Evolutionary conservation across 2,113 vertebrate species (phyloP), one percentile per base, ranked within the genome.

Genomic region (Larimichthys polyactis): DNA sequence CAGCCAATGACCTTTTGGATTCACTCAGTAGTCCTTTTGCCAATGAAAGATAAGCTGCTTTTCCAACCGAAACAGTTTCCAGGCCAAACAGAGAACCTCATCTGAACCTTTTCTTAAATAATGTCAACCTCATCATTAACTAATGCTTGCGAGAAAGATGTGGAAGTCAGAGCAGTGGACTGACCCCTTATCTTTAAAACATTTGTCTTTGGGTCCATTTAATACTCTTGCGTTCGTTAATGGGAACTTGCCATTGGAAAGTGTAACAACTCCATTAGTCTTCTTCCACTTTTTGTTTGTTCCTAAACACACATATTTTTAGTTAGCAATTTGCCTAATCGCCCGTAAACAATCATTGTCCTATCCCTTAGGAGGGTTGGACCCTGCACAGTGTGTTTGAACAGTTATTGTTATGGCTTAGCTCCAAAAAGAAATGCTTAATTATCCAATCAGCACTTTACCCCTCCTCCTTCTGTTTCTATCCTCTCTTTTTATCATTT

Each of bases 261-360:
- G 63, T 82, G 76, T 44, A 81, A 86, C 85, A 80, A 83, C 87
- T 89, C 84, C 79, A 88, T 92, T 85, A 85, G 73, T 84, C 78
- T 84, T 79, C 82, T 71, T 66, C 71, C 58, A 59, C 74, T 82
- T 86, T 89, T 81, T 89, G 67, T 88, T 90, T 86, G 82, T 86
- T 90, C 78, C 78, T 85, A 82, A 87, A 86, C 73, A 86, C 74
- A 82, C 83, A 86, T 84, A 85, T 89, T 91, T 89, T 88, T 86
- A 77, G 72, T 65, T 70, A 43, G 75, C 55, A 68, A 89, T 91
- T 85, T 88, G 85, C 90, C 51, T 90, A 89, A 91, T 91, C 71
- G 74, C 74, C 85, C 64, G 20, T 83, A 84, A 89, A 87, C 82
- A 81, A 79, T 87, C 74, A 79, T 57, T 64, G 78, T 75, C 63